phyloP scores from a whole-genome alignment of 2,888 invertebrate species.

The Dendrolimus houi region DNA sequence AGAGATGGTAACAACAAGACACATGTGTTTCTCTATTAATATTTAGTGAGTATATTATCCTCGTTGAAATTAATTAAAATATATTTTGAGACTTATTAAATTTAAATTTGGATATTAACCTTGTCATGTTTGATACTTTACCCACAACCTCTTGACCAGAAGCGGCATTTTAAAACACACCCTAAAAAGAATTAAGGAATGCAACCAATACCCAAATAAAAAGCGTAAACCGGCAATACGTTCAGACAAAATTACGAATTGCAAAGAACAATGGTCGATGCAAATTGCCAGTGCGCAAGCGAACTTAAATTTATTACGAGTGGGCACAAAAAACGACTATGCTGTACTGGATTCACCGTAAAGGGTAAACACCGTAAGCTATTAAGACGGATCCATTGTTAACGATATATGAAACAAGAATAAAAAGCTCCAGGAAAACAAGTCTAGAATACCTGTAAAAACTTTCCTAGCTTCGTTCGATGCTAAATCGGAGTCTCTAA shows the following conservation, averaged over 20 bases:
- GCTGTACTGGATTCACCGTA: conserved; percentile 50
- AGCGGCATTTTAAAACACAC: too few species aligned
- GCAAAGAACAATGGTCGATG: conserved; percentile 63
- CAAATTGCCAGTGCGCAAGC: conserved; percentile 49
- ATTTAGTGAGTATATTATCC: too few species aligned
- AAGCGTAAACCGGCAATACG: conserved; percentile 40
- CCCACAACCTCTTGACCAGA: too few species aligned
- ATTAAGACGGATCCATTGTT: conserved; percentile 49
- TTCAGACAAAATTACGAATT: conserved; percentile 53
- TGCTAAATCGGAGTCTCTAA: too few species aligned
- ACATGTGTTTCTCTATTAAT: too few species aligned
- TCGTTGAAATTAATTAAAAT: too few species aligned
- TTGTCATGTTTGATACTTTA: too few species aligned
- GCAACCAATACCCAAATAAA: conserved; percentile 13
- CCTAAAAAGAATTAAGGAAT: conserved; percentile 26
- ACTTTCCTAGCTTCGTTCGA: too few species aligned
- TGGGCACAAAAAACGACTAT: conserved; percentile 41
- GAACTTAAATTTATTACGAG: conserved; percentile 48
- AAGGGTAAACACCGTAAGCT: conserved; percentile 35
- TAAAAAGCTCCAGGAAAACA: conserved; percentile 35
- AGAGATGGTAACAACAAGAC: too few species aligned
- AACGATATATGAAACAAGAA: conserved; percentile 39
- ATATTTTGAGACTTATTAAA: too few species aligned
- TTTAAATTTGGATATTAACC: too few species aligned
- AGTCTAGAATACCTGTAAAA: too few species aligned